A percentile compares a stretch with the other conserved stretches of the same genome.
Conservation (phyloP, 2,113 vertebrate species). For the Thalassarche chlororhynchos region DNA sequence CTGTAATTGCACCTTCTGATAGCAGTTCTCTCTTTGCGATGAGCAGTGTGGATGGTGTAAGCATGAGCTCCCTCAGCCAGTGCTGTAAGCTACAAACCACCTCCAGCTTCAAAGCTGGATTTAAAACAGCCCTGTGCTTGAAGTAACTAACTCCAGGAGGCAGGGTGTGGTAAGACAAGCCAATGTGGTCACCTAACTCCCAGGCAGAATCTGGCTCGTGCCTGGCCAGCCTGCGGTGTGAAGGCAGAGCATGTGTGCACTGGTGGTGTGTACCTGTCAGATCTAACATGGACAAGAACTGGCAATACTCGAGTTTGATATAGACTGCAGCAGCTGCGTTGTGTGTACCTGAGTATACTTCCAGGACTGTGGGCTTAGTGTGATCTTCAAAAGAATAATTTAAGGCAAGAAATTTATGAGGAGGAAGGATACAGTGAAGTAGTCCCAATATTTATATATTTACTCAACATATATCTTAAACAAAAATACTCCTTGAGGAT, state of each 20-base stretch:
- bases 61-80: background rate
- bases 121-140: background rate
- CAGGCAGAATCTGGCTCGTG: background rate
- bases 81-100: background rate
- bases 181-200: rapidly evolving
- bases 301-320: no score
- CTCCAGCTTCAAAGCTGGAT: background rate
- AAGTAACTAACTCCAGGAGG: background rate
- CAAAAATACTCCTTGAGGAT: background rate
- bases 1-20: background rate
- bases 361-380: background rate
- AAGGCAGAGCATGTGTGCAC: rapidly evolving
- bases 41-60: rapidly evolving
- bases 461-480: background rate
- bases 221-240: background rate
- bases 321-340: background rate
- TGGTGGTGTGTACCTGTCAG: background rate
- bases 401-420: background rate
- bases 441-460: background rate
- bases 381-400: background rate
- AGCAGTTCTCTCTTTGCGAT: background rate
- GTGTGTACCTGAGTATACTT: background rate
- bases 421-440: background rate
- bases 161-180: background rate
- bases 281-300: background rate